Evolutionary conservation across 92 coral and sea anemone genomes (phyloP).

Genomic region (Virgularia gustaviana): DNA sequence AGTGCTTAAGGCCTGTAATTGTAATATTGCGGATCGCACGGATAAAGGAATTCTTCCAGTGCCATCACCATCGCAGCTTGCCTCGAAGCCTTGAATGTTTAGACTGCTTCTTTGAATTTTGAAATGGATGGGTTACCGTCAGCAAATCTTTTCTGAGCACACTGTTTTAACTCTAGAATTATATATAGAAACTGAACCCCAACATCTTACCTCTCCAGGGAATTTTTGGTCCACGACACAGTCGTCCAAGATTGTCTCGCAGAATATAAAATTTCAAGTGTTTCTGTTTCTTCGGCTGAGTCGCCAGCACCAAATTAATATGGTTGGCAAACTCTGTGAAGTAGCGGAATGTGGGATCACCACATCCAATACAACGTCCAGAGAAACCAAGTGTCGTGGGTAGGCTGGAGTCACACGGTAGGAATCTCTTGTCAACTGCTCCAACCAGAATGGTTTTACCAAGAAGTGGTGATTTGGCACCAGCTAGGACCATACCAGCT

Average conservation of each 20-base stretch:
- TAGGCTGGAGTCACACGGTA: constrained; percentile 79
- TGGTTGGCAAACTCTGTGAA: constrained; percentile 96
- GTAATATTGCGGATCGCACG: too few species aligned
- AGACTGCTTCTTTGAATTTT: too few species aligned
- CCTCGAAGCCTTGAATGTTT: too few species aligned
- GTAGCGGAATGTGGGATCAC: constrained; percentile 90
- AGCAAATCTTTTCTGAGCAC: too few species aligned
- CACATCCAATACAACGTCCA: constrained; percentile 95
- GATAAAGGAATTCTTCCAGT: too few species aligned
- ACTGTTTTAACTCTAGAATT: too few species aligned
- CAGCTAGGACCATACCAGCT: constrained; percentile 77
- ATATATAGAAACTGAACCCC: background rate
- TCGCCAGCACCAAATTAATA: constrained; percentile 83
- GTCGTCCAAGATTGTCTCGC: constrained; percentile 66
- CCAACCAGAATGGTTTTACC: constrained; percentile 85
- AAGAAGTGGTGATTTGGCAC: constrained; percentile 89
- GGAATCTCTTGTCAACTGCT: constrained; percentile 90
- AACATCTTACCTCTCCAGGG: constrained; percentile 81
- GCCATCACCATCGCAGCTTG: too few species aligned
- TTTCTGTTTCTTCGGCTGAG: constrained; percentile 96
- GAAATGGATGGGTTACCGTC: too few species aligned
- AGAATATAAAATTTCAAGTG: constrained; percentile 83
- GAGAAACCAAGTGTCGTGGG: constrained; percentile 91
- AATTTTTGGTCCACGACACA: constrained; percentile 77
- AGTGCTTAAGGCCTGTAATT: too few species aligned